A percentile compares a stretch with the other conserved stretches of the same genome.
These are phyloP conservation scores for Melanchra persicariae DNA, from an alignment of 2,888 invertebrate genomes.

Conservation along the genomic window DNA sequence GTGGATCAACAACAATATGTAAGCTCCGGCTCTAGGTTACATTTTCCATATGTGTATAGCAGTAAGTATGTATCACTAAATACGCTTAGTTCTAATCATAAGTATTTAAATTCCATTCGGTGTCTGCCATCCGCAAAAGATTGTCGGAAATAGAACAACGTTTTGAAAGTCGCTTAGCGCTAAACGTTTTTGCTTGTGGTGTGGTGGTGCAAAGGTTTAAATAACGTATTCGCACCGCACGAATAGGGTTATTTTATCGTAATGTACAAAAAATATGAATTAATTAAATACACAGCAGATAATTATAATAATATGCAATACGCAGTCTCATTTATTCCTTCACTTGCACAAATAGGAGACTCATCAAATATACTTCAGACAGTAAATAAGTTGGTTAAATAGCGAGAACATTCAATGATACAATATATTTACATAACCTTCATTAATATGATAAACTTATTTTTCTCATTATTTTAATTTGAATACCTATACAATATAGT, in stretches of 20 bases:
- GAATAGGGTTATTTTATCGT: background rate
- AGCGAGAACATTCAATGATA: background rate
- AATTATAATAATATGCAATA: conserved; percentile 27
- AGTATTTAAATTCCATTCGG: too few relatives aligned
- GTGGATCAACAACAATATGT: too few relatives aligned
- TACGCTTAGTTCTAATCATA: too few relatives aligned
- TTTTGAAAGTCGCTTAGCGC: background rate
- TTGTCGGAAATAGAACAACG: background rate
- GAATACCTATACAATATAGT: too few relatives aligned
- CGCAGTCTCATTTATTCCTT: conserved; percentile 32
- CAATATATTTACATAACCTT: background rate
- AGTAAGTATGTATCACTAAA: too few relatives aligned
- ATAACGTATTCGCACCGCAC: background rate
- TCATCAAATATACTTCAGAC: conserved; percentile 3
- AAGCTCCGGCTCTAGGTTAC: background rate
- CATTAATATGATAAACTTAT: conserved; percentile 1
- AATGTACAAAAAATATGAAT: conserved; percentile 25
- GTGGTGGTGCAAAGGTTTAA: background rate
- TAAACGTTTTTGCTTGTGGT: background rate
- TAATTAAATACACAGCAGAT: conserved; percentile 31
- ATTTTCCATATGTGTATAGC: background rate
- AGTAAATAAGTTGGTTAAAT: background rate
- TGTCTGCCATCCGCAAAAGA: background rate
- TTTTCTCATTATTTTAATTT: background rate
- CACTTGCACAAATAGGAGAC: conserved; percentile 42